Evolutionary conservation across 2,888 invertebrate genomes (phyloP).

Genomic region (Drosophila incognita): DNA sequence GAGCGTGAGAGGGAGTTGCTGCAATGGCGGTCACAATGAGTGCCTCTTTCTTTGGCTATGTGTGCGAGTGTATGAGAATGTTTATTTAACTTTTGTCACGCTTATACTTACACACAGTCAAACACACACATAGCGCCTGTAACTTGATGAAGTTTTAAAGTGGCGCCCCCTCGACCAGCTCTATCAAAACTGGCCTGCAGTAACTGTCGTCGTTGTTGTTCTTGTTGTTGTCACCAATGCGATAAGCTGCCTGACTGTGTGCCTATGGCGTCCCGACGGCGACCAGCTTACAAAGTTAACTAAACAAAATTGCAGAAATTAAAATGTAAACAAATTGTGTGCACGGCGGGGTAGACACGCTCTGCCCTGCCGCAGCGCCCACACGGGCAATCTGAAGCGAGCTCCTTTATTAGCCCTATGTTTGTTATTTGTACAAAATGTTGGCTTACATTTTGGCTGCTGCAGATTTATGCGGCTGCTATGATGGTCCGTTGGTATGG

Average conservation of each 20-base stretch:
- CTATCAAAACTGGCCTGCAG: conserved; percentile 41
- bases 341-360: conserved; percentile 44
- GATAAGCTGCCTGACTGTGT: conserved; percentile 65
- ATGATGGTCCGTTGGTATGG: conserved; percentile 7
- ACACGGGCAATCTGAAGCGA: conserved; percentile 37
- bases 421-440: conserved; percentile 63
- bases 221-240: conserved; percentile 52
- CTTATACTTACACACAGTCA: conserved; percentile 57
- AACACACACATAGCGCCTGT: conserved; percentile 10
- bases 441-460: conserved; percentile 64
- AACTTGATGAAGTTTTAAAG: conserved; percentile 73
- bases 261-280: conserved; percentile 61
- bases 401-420: conserved; percentile 59
- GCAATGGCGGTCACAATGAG: conserved; percentile 65
- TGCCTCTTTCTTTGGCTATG: conserved; percentile 26
- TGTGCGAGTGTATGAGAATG: conserved; percentile 36
- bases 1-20: conserved; percentile 47
- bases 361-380: conserved; percentile 25
- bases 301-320: conserved; percentile 82
- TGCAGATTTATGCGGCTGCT: not conserved
- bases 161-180: conserved; percentile 38
- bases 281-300: conserved; percentile 60
- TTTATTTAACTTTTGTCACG: conserved; percentile 74
- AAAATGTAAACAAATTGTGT: conserved; percentile 81
- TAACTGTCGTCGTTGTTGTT: conserved; percentile 11